A percentile compares a stretch with the other conserved stretches of the same genome.
These are phyloP conservation scores for Ondatra zibethicus DNA, from an alignment of 2,113 vertebrate genomes.

Conservation along the genomic window DNA sequence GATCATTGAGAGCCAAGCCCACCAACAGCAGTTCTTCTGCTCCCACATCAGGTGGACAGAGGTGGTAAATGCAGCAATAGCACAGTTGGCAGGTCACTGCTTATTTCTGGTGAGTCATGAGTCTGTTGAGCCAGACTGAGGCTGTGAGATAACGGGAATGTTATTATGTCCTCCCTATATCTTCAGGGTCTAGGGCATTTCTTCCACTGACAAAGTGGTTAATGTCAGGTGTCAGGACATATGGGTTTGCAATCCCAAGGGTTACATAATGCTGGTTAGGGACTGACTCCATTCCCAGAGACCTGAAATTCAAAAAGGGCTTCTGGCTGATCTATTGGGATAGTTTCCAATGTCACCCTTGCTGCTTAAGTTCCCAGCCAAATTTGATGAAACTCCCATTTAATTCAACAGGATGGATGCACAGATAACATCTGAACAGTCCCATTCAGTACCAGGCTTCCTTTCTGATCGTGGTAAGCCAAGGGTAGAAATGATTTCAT, in stretches of 20 bases:
- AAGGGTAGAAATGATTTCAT: not conserved
- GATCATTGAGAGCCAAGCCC: not conserved
- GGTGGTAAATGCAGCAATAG: not conserved
- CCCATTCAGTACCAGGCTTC: not conserved
- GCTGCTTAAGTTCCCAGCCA: too few species aligned
- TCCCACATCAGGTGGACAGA: not conserved
- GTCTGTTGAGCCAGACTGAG: not conserved
- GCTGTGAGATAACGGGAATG: not conserved
- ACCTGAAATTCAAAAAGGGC: not conserved
- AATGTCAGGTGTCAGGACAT: not conserved
- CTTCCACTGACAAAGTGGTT: not conserved
- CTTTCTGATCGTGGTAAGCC: not conserved
- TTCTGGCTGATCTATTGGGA: not conserved
- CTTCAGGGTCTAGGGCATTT: not conserved
- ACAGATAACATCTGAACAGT: not conserved
- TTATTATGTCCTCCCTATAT: not conserved
- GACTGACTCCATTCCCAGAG: not conserved
- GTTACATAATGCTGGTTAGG: accelerated
- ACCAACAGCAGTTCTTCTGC: not conserved
- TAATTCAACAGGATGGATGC: not conserved
- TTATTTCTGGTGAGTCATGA: not conserved
- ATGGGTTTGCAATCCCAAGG: not conserved
- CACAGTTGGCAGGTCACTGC: not conserved
- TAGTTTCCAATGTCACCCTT: not conserved
- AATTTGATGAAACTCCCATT: not conserved